These are phyloP conservation scores for Bombylius discolor DNA, from an alignment of 2,888 invertebrate genomes.

Conservation along the genomic window DNA sequence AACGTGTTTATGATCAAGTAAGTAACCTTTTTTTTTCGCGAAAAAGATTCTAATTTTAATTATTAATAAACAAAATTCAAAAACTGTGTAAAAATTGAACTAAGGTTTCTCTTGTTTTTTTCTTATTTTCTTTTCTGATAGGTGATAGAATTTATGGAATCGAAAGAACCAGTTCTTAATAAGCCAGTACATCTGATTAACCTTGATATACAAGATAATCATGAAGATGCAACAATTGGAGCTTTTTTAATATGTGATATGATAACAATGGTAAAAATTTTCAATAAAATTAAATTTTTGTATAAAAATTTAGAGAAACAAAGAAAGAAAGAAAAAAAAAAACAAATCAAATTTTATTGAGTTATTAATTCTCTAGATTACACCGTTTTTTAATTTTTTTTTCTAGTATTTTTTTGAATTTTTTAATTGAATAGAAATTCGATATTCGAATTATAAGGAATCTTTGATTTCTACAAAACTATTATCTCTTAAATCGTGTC, in stretches of 20 bases:
- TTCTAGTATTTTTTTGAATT: too few species aligned
- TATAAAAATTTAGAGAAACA: neutral
- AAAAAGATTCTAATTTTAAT: too few species aligned
- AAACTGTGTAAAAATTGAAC: neutral
- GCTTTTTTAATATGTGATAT: conserved; percentile 96
- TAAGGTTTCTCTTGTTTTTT: neutral
- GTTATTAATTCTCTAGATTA: neutral
- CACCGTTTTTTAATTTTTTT: too few species aligned
- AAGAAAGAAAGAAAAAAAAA: neutral
- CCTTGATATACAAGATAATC: conserved; percentile 98
- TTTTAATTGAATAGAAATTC: too few species aligned
- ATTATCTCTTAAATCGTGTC: too few species aligned
- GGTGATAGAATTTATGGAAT: conserved; percentile 87
- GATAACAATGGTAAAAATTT: conserved; percentile 59
- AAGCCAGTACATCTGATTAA: conserved; percentile 94
- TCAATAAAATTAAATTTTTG: conserved; percentile 2
- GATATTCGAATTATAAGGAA: too few species aligned
- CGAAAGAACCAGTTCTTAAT: conserved; percentile 61
- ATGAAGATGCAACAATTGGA: conserved; percentile 97
- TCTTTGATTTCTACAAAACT: too few species aligned
- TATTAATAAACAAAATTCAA: too few species aligned
- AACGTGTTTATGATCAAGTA: conserved; percentile 90
- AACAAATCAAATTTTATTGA: neutral
- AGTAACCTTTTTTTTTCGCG: too few species aligned
- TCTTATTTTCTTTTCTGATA: conserved; percentile 36